These are phyloP conservation scores for Apodemus speciosus DNA, from an alignment of 2,113 vertebrate genomes.

Conservation along the genomic window DNA sequence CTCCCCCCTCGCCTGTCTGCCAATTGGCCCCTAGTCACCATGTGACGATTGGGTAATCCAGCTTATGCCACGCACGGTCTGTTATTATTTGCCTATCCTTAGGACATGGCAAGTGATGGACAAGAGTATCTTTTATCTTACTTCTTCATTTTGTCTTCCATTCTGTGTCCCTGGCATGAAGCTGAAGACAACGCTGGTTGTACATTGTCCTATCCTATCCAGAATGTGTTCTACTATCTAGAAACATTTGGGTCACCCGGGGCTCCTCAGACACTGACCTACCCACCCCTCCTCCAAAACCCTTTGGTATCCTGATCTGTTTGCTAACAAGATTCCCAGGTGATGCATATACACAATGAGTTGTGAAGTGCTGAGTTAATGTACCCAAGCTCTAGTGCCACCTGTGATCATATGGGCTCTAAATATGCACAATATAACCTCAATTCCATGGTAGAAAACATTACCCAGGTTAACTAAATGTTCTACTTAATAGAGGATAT, in stretches of 20 bases:
- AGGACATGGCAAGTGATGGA: too few species aligned
- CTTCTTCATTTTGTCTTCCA: background rate
- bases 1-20: too few species aligned
- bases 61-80: too few species aligned
- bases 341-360: background rate
- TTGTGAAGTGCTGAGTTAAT: background rate
- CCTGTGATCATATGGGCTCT: background rate
- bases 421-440: conserved; percentile 26
- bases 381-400: background rate
- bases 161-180: background rate
- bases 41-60: too few species aligned
- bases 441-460: conserved; percentile 54
- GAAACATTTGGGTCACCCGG: background rate
- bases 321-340: background rate
- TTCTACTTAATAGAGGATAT: conserved; percentile 45
- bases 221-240: background rate
- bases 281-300: background rate
- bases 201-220: background rate
- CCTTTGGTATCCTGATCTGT: background rate
- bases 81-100: too few species aligned
- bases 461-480: conserved; percentile 40
- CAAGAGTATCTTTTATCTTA: too few species aligned
- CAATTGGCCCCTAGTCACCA: too few species aligned
- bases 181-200: background rate
- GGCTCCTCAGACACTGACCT: background rate